Percentiles rank a stretch among this genome's conserved stretches.
Conservation (phyloP, 2,113 vertebrate genomes). For the Eurypyga helias region DNA sequence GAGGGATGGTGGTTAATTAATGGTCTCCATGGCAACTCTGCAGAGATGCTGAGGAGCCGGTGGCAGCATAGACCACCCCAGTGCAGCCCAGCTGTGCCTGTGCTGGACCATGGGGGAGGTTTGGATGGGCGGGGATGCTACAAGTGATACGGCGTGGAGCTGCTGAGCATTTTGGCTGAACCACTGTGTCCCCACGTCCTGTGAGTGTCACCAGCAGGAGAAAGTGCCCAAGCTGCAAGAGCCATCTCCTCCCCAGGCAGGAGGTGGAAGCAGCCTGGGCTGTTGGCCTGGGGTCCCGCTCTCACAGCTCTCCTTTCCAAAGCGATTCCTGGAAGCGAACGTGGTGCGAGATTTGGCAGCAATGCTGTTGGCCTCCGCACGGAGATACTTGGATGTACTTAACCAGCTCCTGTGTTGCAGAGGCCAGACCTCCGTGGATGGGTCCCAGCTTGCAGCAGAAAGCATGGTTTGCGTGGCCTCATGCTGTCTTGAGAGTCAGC, state of each 20-base stretch:
- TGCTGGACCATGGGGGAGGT: neutral
- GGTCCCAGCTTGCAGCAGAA: neutral
- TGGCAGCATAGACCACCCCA: rapidly evolving
- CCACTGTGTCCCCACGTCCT: rapidly evolving
- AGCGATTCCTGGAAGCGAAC: neutral
- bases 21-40: neutral
- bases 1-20: neutral
- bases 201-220: neutral
- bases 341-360: neutral
- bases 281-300: neutral
- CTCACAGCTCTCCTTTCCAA: neutral
- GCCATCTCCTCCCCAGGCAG: rapidly evolving
- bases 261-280: neutral
- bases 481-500: rapidly evolving
- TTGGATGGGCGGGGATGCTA: neutral
- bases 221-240: neutral
- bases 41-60: neutral
- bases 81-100: rapidly evolving
- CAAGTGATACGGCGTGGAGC: rapidly evolving
- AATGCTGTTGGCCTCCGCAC: rapidly evolving
- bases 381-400: neutral
- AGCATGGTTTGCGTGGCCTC: neutral
- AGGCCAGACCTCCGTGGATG: neutral
- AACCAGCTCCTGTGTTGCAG: neutral
- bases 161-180: rapidly evolving